A percentile compares a stretch with the other conserved stretches of the same genome.
phyloP scores from a whole-genome alignment of 2,888 invertebrate species.

The Cynaeus angustus region DNA sequence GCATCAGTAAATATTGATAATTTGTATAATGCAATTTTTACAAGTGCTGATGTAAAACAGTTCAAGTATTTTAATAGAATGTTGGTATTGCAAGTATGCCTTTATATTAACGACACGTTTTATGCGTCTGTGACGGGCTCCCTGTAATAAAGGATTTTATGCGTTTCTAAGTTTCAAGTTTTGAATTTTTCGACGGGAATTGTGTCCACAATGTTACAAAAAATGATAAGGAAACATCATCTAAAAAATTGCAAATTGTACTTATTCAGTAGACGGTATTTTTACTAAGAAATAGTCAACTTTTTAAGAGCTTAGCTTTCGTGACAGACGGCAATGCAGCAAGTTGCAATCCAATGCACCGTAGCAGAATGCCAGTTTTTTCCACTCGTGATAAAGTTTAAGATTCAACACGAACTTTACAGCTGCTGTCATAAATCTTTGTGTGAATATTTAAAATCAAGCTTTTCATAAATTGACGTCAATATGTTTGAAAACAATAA shows the following conservation, averaged over 20 bases:
- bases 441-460: neutral
- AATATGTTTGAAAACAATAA: too few species aligned
- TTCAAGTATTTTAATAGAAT: too few species aligned
- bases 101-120: neutral
- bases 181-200: neutral
- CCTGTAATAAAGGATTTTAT: neutral
- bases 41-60: neutral
- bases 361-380: neutral
- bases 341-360: neutral
- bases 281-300: too few species aligned
- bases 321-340: neutral
- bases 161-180: neutral
- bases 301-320: neutral
- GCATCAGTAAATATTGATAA: neutral
- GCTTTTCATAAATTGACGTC: neutral
- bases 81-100: neutral
- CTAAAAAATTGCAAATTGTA: too few species aligned
- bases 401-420: neutral
- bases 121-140: neutral
- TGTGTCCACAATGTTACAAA: neutral
- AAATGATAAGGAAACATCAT: too few species aligned
- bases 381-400: neutral
- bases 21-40: neutral
- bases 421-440: conserved; percentile 1
- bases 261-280: too few species aligned